Base-by-base conservation (phyloP, 1,140 invertebrate genomes). In the Cydia amplana region DNA sequence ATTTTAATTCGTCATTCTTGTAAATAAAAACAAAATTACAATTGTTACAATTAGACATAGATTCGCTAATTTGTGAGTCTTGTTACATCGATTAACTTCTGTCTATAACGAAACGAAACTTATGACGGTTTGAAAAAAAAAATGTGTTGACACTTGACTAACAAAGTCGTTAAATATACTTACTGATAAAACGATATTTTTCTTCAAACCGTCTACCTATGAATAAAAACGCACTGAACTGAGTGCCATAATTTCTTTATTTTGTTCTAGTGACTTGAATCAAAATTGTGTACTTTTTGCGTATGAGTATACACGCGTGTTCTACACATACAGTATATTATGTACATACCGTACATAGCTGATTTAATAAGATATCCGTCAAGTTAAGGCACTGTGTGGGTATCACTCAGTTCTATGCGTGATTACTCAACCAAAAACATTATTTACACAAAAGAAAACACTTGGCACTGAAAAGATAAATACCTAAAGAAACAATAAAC, bases 1-100 rank as follows among this genome's bases (percentile, higher is more conserved):
- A 86, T 87, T 87, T 75, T 90, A 87, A 85, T 88, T 85, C 82
- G 82, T 85, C 80, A 85, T 83, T 84, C 79, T 72, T 65, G 81
- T 83, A 83, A 84, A 83, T 79, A 86, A 88, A 83, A 85, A 83
- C 80, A 80, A 70, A 74, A 74, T 83, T 77, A 79, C 76, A 80
- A 79, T 82, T 82, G 74, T 80, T 46, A 81, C 76, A 79, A 85
- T 82, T 83, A 83, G 80, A 82, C 77, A 70, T 82, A 82, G 79
- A 85, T 84, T 73, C 77, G 82, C 82, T 82, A 83, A 79, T 86
- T 85, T 77, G 79, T 80, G 77, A 80, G 79, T 74, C 55, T 49
- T 74, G 55, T 74, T 40, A 55, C 32, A 74, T 70, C 28, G 16
- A 70, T 70, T 36, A 75, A 75, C 55, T 43, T 43, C 49, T 75